Evolutionary conservation across 2,797 vertebrate genomes (phyloP).

Genomic region (Anabas testudineus): DNA sequence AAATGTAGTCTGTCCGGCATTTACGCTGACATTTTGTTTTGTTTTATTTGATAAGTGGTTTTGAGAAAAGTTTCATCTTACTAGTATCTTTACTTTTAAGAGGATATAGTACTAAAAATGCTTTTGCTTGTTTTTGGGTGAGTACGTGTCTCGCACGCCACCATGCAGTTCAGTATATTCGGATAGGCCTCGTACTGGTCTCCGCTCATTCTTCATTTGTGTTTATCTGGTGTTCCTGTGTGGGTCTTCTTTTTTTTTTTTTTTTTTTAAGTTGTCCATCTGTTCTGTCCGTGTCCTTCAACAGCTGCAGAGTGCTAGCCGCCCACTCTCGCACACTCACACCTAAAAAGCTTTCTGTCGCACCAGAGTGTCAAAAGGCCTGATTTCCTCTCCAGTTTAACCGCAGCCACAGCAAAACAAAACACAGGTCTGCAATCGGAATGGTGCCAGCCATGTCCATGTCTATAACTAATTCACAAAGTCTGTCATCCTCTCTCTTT

Average conservation of each 20-base stretch:
- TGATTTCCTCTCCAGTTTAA: slow-evolving; percentile 45
- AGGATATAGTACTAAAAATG: too few species aligned
- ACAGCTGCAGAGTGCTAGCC: slow-evolving; percentile 64
- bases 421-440: slow-evolving; percentile 28
- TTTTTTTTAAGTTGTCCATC: slow-evolving; percentile 57
- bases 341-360: slow-evolving; percentile 53
- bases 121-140: too few species aligned
- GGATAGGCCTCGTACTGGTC: background rate
- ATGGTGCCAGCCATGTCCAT: slow-evolving; percentile 35
- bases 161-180: background rate
- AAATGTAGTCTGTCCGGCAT: too few species aligned
- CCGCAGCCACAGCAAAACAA: slow-evolving; percentile 21
- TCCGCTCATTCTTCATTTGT: slow-evolving; percentile 21
- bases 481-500: slow-evolving; percentile 26
- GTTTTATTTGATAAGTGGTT: too few species aligned
- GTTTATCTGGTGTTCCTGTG: slow-evolving; percentile 23
- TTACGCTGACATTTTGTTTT: too few species aligned
- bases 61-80: too few species aligned
- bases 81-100: too few species aligned
- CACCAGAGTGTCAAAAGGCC: slow-evolving; percentile 57
- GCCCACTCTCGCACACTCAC: slow-evolving; percentile 54
- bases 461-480: slow-evolving; percentile 46
- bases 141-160: background rate
- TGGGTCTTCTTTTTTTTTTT: slow-evolving; percentile 31
- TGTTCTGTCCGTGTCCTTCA: slow-evolving; percentile 67